Percentiles rank a stretch among this genome's conserved stretches.
Conservation (phyloP, 1,140 invertebrate species). For the Ctenoplectra terminalis region DNA sequence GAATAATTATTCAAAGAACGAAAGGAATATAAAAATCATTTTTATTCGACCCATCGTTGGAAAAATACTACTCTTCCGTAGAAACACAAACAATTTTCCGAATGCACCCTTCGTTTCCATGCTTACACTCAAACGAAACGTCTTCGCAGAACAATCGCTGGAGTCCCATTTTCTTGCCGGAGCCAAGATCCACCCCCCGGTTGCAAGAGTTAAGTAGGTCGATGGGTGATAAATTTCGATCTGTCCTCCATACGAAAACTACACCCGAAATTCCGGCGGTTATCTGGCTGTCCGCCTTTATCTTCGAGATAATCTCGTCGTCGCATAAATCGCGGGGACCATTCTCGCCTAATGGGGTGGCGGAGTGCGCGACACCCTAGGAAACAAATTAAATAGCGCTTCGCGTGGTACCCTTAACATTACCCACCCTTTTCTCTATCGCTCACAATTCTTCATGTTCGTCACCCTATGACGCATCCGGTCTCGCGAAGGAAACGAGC, state of each 20-base stretch:
- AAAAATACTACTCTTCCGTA: too few relatives aligned
- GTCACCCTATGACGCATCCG: conserved; percentile 53
- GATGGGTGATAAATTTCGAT: conserved; percentile 78
- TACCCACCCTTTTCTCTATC: neutral
- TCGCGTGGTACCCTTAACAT: conserved; percentile 48
- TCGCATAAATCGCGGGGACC: conserved; percentile 74
- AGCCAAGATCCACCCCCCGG: conserved; percentile 25
- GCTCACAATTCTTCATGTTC: conserved; percentile 20
- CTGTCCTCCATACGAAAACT: conserved; percentile 56
- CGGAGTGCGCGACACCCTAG: conserved; percentile 54
- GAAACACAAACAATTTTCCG: too few relatives aligned
- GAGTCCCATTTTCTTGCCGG: neutral
- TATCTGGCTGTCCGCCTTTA: conserved; percentile 71
- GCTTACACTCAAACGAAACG: too few relatives aligned
- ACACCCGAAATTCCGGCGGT: conserved; percentile 60
- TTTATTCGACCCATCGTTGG: too few relatives aligned
- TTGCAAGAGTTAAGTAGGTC: conserved; percentile 71
- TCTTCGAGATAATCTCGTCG: conserved; percentile 76
- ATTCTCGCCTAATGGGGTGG: conserved; percentile 69
- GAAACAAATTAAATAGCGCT: conserved; percentile 77
- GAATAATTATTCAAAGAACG: too few relatives aligned
- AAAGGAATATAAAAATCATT: too few relatives aligned
- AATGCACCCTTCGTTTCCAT: too few relatives aligned
- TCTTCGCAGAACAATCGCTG: neutral
- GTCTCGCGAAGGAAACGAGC: conserved; percentile 46